These are phyloP conservation scores for Ischnura elegans DNA, from an alignment of 2,888 invertebrate species.

Conservation along the genomic window DNA sequence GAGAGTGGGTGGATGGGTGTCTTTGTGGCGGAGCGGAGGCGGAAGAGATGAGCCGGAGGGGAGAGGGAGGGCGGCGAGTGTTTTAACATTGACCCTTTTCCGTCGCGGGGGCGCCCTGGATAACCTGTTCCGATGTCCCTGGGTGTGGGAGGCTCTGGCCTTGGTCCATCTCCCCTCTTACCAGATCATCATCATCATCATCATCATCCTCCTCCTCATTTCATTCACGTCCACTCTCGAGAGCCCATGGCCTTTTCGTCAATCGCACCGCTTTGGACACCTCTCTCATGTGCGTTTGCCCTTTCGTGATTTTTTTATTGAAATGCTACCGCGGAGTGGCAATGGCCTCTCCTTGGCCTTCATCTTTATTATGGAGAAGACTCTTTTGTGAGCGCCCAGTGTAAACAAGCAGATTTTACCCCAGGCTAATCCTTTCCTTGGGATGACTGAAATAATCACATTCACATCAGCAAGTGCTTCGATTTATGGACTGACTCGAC, in stretches of 20 bases:
- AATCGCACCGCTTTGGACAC: slow-evolving; percentile 46
- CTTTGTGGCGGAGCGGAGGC: slow-evolving; percentile 12
- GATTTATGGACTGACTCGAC: slow-evolving; percentile 40
- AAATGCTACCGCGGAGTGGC: slow-evolving; percentile 23
- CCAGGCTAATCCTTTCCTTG: neutral
- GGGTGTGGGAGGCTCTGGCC: slow-evolving; percentile 48
- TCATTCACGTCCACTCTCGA: slow-evolving; percentile 47
- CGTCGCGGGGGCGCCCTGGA: slow-evolving; percentile 39
- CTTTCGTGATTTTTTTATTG: slow-evolving; percentile 54
- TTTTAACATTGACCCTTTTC: slow-evolving; percentile 50
- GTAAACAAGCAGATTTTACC: neutral
- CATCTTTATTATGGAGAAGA: slow-evolving; percentile 54
- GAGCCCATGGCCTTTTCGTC: slow-evolving; percentile 49
- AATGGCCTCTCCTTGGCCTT: slow-evolving; percentile 62
- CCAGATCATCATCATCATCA: neutral
- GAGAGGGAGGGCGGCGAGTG: neutral
- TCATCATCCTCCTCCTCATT: slow-evolving; percentile 40
- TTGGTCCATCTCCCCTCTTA: slow-evolving; percentile 50
- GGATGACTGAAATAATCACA: slow-evolving; percentile 38
- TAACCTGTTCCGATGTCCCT: slow-evolving; percentile 58
- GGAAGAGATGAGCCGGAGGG: neutral
- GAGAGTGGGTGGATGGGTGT: too few relatives aligned
- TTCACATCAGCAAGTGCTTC: slow-evolving; percentile 32
- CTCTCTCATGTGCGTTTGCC: slow-evolving; percentile 26
- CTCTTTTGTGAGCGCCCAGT: neutral